These are phyloP conservation scores for Rhynchophorus ferrugineus DNA, from an alignment of 1,140 invertebrate genomes.

Conservation along the genomic window DNA sequence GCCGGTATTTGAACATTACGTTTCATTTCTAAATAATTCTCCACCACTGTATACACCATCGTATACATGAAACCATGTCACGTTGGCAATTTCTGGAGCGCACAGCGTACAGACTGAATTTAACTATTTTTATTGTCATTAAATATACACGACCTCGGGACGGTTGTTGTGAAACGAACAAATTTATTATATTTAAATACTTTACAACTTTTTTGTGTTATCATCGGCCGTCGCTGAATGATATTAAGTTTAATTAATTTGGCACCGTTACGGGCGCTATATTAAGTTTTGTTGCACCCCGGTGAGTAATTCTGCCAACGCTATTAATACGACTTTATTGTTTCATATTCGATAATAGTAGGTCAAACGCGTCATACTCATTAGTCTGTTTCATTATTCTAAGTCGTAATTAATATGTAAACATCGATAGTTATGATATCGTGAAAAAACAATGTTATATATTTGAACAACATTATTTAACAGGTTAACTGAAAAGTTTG, in stretches of 20 bases:
- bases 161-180: background rate
- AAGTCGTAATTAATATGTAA: no score
- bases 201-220: no score
- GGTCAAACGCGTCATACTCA: background rate
- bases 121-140: background rate
- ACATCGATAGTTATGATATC: no score
- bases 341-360: background rate
- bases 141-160: background rate
- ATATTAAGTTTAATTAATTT: conserved; percentile 1
- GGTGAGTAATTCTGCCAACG: conserved; percentile 2
- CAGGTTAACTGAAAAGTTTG: no score
- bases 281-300: conserved; percentile 7
- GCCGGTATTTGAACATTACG: no score
- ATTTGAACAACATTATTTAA: no score
- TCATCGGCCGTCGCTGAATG: background rate
- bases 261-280: conserved; percentile 3
- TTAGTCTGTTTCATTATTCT: background rate
- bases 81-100: no score
- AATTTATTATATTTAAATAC: background rate
- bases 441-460: no score
- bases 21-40: no score
- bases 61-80: no score
- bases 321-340: background rate
- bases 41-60: no score
- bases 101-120: no score